A percentile compares a stretch with the other conserved stretches of the same genome.
Evolutionary conservation across 2,797 vertebrate species (phyloP).

Genomic region (Avahi laniger): DNA sequence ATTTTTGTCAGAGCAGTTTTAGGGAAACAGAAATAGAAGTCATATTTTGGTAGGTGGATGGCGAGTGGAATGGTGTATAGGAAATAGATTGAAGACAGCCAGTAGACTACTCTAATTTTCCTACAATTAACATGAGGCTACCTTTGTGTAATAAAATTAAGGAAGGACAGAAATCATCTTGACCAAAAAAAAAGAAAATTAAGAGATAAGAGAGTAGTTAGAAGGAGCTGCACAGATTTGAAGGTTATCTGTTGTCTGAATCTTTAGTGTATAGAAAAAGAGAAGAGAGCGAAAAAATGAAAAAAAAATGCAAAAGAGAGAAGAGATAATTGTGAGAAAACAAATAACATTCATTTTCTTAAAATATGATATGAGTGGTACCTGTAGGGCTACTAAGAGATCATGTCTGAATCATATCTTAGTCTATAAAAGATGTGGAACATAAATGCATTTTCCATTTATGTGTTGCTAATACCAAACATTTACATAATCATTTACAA

Average conservation of each 20-base stretch:
- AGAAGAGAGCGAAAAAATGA: not conserved
- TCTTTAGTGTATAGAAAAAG: not conserved
- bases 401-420: not conserved
- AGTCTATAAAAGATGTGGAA: not conserved
- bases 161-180: not conserved
- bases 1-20: not conserved
- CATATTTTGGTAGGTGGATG: not conserved
- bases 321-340: not conserved
- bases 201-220: not conserved
- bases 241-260: not conserved
- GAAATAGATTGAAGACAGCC: not conserved
- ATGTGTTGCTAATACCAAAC: not conserved
- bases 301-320: not conserved
- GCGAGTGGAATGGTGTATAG: not conserved
- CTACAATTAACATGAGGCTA: not conserved
- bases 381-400: not conserved
- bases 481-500: not conserved
- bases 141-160: not conserved
- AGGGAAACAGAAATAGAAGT: not conserved
- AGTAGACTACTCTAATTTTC: not conserved
- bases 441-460: not conserved
- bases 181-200: not conserved
- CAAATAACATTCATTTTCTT: not conserved
- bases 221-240: not conserved
- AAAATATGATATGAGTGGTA: not conserved